Percentiles rank a stretch among this genome's conserved stretches.
Evolutionary conservation across 1,140 invertebrate species (phyloP).

Genomic region (Maniola jurtina): DNA sequence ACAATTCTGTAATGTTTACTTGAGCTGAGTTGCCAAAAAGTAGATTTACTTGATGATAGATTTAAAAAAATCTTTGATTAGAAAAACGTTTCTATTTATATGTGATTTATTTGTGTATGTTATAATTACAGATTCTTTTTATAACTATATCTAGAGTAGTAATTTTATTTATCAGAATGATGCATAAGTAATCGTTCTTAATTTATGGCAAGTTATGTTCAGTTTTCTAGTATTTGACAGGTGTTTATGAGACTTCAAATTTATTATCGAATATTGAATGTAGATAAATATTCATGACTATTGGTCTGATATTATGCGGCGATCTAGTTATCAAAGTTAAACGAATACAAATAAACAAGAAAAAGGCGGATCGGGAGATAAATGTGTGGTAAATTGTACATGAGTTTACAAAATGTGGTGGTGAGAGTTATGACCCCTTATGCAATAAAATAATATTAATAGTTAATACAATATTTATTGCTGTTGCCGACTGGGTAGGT

Average conservation of each 20-base stretch:
- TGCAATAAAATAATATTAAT: slow-evolving; percentile 13
- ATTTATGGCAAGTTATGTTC: slow-evolving; percentile 2
- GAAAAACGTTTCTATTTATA: no score
- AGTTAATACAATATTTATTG: slow-evolving; percentile 7
- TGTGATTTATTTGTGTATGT: no score
- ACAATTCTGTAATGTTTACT: no score
- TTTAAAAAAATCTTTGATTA: no score
- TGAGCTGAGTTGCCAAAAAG: no score
- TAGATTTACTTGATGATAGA: no score
- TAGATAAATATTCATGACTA: slow-evolving; percentile 15
- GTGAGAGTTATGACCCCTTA: slow-evolving; percentile 6
- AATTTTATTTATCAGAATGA: not conserved
- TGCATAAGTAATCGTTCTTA: slow-evolving; percentile 1
- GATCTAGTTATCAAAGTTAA: slow-evolving; percentile 24
- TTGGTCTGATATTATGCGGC: slow-evolving; percentile 6
- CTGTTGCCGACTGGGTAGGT: not conserved
- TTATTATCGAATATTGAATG: slow-evolving; percentile 19
- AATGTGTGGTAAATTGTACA: slow-evolving; percentile 15
- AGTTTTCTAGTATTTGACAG: slow-evolving; percentile 4
- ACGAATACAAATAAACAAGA: slow-evolving; percentile 27
- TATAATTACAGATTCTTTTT: not conserved
- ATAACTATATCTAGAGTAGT: not conserved
- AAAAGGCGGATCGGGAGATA: slow-evolving; percentile 19
- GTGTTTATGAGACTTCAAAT: slow-evolving; percentile 20
- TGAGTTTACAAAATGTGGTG: slow-evolving; percentile 9